These are phyloP conservation scores for Thamnaconus septentrionalis DNA, from an alignment of 2,113 vertebrate genomes.

Conservation along the genomic window DNA sequence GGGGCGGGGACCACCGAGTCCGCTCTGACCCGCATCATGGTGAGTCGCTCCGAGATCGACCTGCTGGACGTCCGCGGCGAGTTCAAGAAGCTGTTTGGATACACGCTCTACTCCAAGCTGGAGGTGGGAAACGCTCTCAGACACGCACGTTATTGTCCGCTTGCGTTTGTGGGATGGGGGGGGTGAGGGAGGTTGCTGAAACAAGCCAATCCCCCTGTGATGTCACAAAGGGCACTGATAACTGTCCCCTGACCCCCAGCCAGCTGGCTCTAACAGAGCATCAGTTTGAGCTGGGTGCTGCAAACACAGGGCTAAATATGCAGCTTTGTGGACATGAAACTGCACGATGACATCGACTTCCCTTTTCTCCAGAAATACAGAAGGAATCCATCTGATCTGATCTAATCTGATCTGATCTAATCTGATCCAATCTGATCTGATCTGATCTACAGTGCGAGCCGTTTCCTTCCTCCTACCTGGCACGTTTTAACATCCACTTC, in stretches of 20 bases:
- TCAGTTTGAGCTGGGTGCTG: too few species aligned
- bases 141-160: background rate
- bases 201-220: background rate
- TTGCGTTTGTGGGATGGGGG: background rate
- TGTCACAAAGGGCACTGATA: too few species aligned
- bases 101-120: slow-evolving; percentile 77
- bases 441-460: background rate
- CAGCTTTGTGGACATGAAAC: too few species aligned
- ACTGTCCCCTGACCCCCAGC: too few species aligned
- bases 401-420: too few species aligned
- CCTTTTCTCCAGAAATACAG: too few species aligned
- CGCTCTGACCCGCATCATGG: slow-evolving; percentile 81
- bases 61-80: slow-evolving; percentile 84
- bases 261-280: too few species aligned
- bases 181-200: background rate
- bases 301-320: too few species aligned
- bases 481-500: background rate
- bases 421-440: too few species aligned
- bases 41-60: slow-evolving; percentile 85
- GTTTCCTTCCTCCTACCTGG: background rate
- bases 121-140: slow-evolving; percentile 72
- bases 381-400: background rate
- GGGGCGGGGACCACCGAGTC: slow-evolving; percentile 84
- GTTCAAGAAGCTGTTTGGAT: slow-evolving; percentile 83
- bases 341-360: too few species aligned